Base-by-base conservation (phyloP, 2,113 vertebrate species). In the Amblyornis subalaris region DNA sequence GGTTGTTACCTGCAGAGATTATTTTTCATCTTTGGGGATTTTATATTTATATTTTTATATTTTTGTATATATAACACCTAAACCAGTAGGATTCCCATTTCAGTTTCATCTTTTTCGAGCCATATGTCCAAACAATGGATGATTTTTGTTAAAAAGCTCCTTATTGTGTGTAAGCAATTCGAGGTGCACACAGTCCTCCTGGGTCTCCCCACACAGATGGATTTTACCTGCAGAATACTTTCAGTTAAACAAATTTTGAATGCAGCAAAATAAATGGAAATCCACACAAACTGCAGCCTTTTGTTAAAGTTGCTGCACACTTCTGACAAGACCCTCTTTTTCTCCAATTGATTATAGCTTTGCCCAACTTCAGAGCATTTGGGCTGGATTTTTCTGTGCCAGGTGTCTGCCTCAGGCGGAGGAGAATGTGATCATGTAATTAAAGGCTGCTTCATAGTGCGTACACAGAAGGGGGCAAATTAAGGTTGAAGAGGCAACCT, bases 401-500 rank as follows among this genome's bases (percentile, higher is more conserved):
- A 96, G 91, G 94, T 96, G 95, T 77, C 75, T 95, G 93, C 96
- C 94, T 95, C 17, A 74, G 94, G 94, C 94, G 71, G 88, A 85
- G 69, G 44, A 83, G 89, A 94, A 93, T 50, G 85, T 35, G 85
- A 85, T 91, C 89, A 53, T 95, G 89, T 96, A 96, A 97, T 97
- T 95, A 96, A 96, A 91, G 93, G 90, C 90, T 91, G 75, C 81
- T 91, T 83, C 93, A 88, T 18, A 53, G 86, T 22, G 72, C 2
- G 45, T 24, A 93, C 82, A 78, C 93, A 78, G 92, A 92, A 93
- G 92, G 94, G 94, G 92, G 87, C 96, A 95, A 96, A 97, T 97
- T 96, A 93, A 96, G 79, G 92, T 92, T 96, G 90, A 94, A 93
- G 54, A 81, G 85, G 85, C 92, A 97, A 96, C 88, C 93, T 93